Evolutionary conservation across 2,888 invertebrate genomes (phyloP), one percentile per base, ranked within the genome.

Genomic region (Alloscopus bannaensis): DNA sequence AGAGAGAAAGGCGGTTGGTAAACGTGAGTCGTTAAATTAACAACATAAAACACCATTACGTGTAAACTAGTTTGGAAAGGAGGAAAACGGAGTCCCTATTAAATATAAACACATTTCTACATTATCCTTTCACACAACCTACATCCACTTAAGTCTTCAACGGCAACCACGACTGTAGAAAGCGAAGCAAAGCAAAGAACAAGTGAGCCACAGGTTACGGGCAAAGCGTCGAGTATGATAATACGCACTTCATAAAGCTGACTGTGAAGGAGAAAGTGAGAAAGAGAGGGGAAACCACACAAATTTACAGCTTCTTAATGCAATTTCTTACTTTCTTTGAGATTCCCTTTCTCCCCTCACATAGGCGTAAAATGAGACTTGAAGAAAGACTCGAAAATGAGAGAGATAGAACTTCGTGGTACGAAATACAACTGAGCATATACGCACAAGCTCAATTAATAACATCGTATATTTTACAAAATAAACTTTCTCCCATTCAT

Each of bases 251-350:
- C 42, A 42, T 4, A 1, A 18, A 13, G 28, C 42, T 45, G 13
- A 36, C 13, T 8, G 36, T 36, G 36, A 13, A 36, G 36, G n/a
- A 47, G 6, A 47, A n/a, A n/a, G n/a, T n/a, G n/a, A n/a, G n/a
- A n/a, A n/a, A 13, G 47, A 18, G 47, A 47, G 47, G 20, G 78
- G 42, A 77, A 62, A 77, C 70, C 64, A 70, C 59, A 71, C 65
- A 66, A 79, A 72, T 79, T 79, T 71, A 78, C 64, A 66, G 42
- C 71, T 71, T 78, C 62, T 50, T 62, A 71, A 60, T 50, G 50
- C 26, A 66, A 79, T 73, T 79, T 79, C 72, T 52, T 72, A 79
- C 73, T 72, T 62, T 62, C 72, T 79, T 73, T 73, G 66, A 68
- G 68, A 18, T 59, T 40, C 70, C 26, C 45, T n/a, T 18, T 24